Base-by-base conservation (phyloP, 2,113 vertebrate genomes). In the Prochilodus magdalenae region DNA sequence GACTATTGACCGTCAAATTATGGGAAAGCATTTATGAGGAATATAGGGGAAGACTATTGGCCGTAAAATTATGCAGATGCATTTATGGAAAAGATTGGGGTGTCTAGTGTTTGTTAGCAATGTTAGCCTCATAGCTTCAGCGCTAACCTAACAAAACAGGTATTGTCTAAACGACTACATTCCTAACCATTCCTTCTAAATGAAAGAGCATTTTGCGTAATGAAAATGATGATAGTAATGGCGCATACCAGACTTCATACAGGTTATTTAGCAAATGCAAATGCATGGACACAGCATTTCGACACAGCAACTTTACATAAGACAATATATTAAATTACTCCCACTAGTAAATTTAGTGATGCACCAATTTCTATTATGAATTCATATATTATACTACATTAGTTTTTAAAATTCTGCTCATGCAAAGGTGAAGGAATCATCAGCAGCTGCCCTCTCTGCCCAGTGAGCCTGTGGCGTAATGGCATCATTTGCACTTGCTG, bases 401-500 rank as follows among this genome's bases (percentile, higher is more conserved):
- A 59, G 26, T n/a, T 1, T 75, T 75, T 59, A 55, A 69, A 30
- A 47, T 75, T 59, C 15, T n/a, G 27, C 40, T 20, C 16, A 1
- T 33, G 15, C 22, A 77, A 70, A 24, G 57, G 27, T 8, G 63
- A 51, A 72, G 33, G 18, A 40, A 75, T 47, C 47, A 77, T 77
- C 27, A 53, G 26, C 29, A 47, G 44, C 53, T 40, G 49, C 72
- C 73, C 72, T 81, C 75, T 29, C 59, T 33, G 36, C 69, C 80
- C 36, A 65, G 30, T 76, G 75, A 55, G 73, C 78, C 51, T 57
- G 30, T 44, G 73, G 62, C 76, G 74, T 80, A 80, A 81, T 84
- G 83, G 76, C 82, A 29, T 86, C 83, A 83, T 75, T 88, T 80
- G 88, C 82, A 81, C 83, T 4, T 83, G 57, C 87, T 91, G 90